These are phyloP conservation scores for Jaculus jaculus DNA, from an alignment of 2,113 vertebrate species.

Conservation along the genomic window DNA sequence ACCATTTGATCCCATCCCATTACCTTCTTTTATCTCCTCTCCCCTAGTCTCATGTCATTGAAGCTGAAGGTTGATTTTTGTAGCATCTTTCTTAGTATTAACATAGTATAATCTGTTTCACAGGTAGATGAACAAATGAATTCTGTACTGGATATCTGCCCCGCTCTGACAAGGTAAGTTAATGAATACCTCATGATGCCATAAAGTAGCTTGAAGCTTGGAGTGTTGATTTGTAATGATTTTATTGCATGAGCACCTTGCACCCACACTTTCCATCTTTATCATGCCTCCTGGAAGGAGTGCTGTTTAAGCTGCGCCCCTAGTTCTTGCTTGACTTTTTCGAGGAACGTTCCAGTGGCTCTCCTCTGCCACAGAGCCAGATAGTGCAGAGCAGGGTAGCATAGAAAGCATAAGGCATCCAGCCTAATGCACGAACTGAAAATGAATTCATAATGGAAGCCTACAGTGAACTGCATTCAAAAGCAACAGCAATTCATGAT, in stretches of 20 bases:
- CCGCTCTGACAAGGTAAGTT: neutral
- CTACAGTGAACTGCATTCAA: neutral
- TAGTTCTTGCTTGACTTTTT: slow-evolving; percentile 5
- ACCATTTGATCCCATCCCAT: too few relatives aligned
- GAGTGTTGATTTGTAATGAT: neutral
- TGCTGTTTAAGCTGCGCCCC: neutral
- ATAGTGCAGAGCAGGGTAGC: neutral
- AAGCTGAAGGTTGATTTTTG: neutral
- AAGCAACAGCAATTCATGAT: neutral
- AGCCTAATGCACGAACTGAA: neutral
- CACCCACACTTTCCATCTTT: neutral
- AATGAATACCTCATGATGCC: neutral
- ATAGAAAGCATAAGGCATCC: neutral
- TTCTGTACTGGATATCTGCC: neutral
- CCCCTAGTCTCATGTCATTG: too few relatives aligned
- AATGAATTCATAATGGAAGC: neutral
- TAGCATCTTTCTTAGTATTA: neutral
- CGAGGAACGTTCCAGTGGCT: neutral
- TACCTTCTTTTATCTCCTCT: too few relatives aligned
- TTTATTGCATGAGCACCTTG: neutral
- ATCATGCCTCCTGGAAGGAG: neutral
- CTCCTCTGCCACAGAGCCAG: neutral
- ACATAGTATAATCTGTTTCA: neutral
- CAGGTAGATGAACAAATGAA: neutral
- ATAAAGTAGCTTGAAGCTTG: neutral